These are phyloP conservation scores for Uromys caudimaculatus DNA, from an alignment of 2,797 vertebrate species.

Conservation along the genomic window DNA sequence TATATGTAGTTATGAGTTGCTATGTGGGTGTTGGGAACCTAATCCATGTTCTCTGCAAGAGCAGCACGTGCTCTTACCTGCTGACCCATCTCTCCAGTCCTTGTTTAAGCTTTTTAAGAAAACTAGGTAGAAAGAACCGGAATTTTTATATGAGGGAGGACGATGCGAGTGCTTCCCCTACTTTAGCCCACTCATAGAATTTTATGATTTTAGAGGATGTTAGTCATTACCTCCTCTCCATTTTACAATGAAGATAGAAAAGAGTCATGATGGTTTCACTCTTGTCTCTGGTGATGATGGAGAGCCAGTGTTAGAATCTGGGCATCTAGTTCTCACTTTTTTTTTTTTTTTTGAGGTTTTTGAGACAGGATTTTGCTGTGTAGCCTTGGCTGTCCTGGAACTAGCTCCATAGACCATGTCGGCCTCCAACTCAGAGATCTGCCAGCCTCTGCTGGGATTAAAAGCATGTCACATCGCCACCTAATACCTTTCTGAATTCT, in stretches of 20 bases:
- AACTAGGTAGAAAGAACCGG: slow-evolving; percentile 19
- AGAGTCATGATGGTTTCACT: not conserved
- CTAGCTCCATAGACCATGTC: not conserved
- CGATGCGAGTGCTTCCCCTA: slow-evolving; percentile 15
- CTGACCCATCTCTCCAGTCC: not conserved
- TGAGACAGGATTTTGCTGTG: not conserved
- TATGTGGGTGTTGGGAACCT: not conserved
- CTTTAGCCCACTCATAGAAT: slow-evolving; percentile 16
- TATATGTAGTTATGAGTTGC: not conserved
- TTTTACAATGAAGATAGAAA: slow-evolving; percentile 38
- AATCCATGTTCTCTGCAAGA: not conserved
- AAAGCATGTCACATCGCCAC: not conserved
- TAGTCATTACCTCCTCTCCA: not conserved
- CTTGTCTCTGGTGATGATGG: not conserved
- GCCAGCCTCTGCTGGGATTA: not conserved
- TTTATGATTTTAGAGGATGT: slow-evolving; percentile 13
- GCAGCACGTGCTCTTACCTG: not conserved
- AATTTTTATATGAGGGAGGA: slow-evolving; percentile 35
- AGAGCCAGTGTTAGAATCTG: not conserved
- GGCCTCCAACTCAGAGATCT: not conserved
- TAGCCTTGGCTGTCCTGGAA: not conserved
- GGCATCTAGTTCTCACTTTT: not conserved
- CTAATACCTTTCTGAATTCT: slow-evolving; percentile 19
- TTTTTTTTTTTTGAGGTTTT: not conserved
- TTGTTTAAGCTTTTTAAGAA: slow-evolving; percentile 49